Base-by-base conservation (phyloP, 2,888 invertebrate species). In the Abrostola tripartita region DNA sequence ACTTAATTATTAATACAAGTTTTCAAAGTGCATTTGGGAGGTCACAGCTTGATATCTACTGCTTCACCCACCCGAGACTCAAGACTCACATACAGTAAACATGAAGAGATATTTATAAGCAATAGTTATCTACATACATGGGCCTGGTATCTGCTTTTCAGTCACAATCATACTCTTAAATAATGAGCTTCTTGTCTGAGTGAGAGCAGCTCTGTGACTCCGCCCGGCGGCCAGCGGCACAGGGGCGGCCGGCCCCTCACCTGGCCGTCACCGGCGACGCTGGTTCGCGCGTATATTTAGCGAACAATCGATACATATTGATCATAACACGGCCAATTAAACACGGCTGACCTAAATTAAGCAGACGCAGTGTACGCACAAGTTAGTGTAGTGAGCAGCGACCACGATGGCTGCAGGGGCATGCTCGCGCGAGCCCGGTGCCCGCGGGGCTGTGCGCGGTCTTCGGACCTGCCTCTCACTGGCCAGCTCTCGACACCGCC, bases 191-290 rank as follows among this genome's bases (percentile, higher is more conserved):
- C 4, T 24, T 24, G 24, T 24, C 0, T 11, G 44, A 49, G 10
- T 37, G n/a, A 6, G 7, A 41, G 11, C 5, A 37, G 11, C 47
- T n/a, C n/a, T 8, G 9, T 10, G 5, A 5, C 24, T 36, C 6
- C 24, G 9, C 37, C 6, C 11, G 10, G 6, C 24, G 36, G 0
- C 41, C 10, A 47, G 50, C 24, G 5, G 38, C 37, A 14, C 40
- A 14, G 53, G 7, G 37, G 37, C n/a, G 42, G 56, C 14, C 12
- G 50, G 38, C 49, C 24, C 24, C 37, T 44, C n/a, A 7, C 77
- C 50, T 6, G 75, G 57, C 90, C 89, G 60, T 92, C 14, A 89
- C 38, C 90, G 89, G 79, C 84, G 92, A 85, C 62, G 90, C 91
- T 63, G 93, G 91, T 83, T 94, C 37, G 24, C 69, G 58, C 40